A percentile compares a stretch with the other conserved stretches of the same genome.
phyloP scores from a whole-genome alignment of 2,888 invertebrate species.

The Pyralis farinalis region DNA sequence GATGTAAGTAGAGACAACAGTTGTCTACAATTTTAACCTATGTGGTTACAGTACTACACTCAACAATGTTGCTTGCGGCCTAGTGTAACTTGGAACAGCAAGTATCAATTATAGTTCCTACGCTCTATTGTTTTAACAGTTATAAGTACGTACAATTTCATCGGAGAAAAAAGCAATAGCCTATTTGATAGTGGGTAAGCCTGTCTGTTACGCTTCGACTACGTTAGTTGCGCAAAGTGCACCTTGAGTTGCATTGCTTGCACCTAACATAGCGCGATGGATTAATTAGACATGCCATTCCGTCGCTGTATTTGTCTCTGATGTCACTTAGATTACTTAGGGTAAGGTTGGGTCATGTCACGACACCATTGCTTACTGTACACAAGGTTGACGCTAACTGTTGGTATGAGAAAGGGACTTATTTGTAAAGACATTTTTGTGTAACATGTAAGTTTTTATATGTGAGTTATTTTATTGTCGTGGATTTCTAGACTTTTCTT shows the following conservation, averaged over 20 bases:
- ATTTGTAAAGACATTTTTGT: no score
- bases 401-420: no score
- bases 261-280: constrained; percentile 40
- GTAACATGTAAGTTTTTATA: no score
- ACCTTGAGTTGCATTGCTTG: constrained; percentile 64
- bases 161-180: neutral
- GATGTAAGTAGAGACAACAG: no score
- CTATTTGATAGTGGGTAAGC: constrained; percentile 1
- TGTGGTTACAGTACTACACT: no score
- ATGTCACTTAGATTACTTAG: neutral
- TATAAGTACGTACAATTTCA: neutral
- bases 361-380: no score
- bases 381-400: no score
- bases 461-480: no score
- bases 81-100: no score
- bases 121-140: neutral
- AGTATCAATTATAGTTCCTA: neutral
- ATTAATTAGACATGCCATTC: constrained; percentile 28
- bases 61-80: no score
- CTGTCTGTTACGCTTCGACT: constrained; percentile 7
- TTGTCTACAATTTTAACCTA: no score
- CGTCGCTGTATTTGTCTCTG: constrained; percentile 23
- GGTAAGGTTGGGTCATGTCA: neutral
- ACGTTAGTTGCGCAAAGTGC: constrained; percentile 45
- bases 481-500: no score